Evolutionary conservation across 2,113 vertebrate genomes (phyloP).

Genomic region (Macaca mulatta): DNA sequence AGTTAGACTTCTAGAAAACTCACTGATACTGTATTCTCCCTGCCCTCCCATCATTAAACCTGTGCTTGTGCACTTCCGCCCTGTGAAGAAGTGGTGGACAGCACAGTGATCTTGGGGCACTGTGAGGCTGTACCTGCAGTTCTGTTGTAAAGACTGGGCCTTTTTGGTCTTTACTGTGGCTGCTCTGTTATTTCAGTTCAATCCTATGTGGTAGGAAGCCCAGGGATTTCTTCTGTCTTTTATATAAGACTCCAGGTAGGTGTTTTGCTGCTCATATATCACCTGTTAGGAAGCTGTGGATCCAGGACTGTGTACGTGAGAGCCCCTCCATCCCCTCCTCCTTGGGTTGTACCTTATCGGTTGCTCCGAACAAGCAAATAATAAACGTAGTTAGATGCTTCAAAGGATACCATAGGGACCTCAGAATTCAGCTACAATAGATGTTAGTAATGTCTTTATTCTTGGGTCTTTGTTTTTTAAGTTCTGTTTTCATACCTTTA

Average conservation of each 20-base stretch:
- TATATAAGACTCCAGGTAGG: neutral
- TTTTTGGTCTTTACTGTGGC: neutral
- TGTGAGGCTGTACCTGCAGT: rapidly evolving
- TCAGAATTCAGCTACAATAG: neutral
- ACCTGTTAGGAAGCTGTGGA: rapidly evolving
- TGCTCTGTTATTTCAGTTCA: neutral
- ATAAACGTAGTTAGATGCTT: too few relatives aligned
- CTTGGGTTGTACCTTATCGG: neutral
- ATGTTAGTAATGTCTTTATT: neutral
- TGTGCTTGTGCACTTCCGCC: rapidly evolving
- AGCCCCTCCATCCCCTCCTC: too few relatives aligned
- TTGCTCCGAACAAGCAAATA: neutral
- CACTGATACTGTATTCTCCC: rapidly evolving
- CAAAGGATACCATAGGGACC: rapidly evolving
- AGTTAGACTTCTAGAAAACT: neutral
- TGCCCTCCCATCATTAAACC: too few relatives aligned
- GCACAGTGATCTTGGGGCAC: neutral
- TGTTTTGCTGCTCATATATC: neutral
- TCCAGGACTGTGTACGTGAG: rapidly evolving
- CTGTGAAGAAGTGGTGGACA: rapidly evolving
- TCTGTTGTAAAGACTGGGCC: neutral
- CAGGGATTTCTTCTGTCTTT: rapidly evolving
- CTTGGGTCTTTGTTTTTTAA: neutral
- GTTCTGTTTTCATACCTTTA: neutral
- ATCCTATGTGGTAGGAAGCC: neutral